These are phyloP conservation scores for Crossaster papposus DNA, from an alignment of 53 echinoderm and acorn worm genomes.

Conservation along the genomic window DNA sequence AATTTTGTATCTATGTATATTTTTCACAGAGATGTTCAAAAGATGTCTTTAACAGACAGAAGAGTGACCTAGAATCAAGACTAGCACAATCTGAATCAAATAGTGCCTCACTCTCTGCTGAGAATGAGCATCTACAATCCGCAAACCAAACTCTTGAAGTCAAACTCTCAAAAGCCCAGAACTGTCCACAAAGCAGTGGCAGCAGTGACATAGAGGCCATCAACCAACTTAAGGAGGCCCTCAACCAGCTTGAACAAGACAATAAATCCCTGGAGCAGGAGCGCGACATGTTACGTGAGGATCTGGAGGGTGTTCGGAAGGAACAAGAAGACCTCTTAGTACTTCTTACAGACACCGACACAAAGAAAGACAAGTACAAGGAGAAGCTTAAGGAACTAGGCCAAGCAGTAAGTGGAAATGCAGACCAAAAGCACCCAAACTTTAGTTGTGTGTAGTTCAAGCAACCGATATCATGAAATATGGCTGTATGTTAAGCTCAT, in stretches of 20 bases:
- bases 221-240: conserved; percentile 51
- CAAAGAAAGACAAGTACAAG: conserved; percentile 80
- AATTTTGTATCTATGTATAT: background rate
- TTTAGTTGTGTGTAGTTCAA: too few species aligned
- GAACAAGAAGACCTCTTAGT: conserved; percentile 93
- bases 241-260: conserved; percentile 60
- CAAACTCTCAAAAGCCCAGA: conserved; percentile 41
- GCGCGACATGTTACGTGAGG: conserved; percentile 9
- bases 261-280: conserved; percentile 59
- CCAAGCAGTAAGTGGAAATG: conserved; percentile 68
- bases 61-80: conserved; percentile 71
- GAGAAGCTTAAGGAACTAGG: conserved; percentile 78
- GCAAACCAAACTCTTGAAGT: conserved; percentile 63
- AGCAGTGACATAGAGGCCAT: conserved; percentile 19
- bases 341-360: conserved; percentile 83
- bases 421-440: too few species aligned
- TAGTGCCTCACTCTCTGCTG: conserved; percentile 48
- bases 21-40: conserved; percentile 15
- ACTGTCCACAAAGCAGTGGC: conserved; percentile 7
- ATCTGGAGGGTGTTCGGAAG: conserved; percentile 55
- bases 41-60: conserved; percentile 74
- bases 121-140: conserved; percentile 60
- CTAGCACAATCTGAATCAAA: conserved; percentile 60
- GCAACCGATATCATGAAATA: too few species aligned
- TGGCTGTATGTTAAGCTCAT: background rate